Conservation (phyloP, 2,113 vertebrate genomes). For the Brachirus orientalis region DNA sequence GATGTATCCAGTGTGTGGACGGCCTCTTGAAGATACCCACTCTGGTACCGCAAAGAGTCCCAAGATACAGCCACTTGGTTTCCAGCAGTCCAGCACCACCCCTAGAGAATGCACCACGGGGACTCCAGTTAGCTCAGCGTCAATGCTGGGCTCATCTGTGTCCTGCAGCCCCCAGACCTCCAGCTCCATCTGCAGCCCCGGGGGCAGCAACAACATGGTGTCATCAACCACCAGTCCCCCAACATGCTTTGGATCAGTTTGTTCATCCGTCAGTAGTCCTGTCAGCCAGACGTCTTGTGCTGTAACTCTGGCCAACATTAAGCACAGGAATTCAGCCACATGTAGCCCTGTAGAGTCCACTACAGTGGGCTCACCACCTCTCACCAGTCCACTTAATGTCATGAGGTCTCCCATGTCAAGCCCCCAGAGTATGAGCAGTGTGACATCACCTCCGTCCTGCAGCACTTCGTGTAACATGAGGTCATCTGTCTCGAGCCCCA, state of each 20-base stretch:
- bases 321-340: conserved; percentile 86
- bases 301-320: conserved; percentile 83
- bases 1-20: conserved; percentile 87
- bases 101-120: conserved; percentile 83
- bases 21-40: conserved; percentile 81
- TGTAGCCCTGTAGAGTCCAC: conserved; percentile 92
- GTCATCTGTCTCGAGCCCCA: conserved; percentile 93
- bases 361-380: conserved; percentile 91
- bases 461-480: conserved; percentile 85
- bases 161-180: conserved; percentile 88
- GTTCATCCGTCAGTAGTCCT: conserved; percentile 85
- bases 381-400: conserved; percentile 92
- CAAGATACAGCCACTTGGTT: conserved; percentile 81
- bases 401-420: conserved; percentile 97
- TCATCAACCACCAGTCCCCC: conserved; percentile 90
- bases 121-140: conserved; percentile 63
- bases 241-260: conserved; percentile 85
- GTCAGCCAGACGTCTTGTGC: conserved; percentile 85
- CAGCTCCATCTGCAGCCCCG: conserved; percentile 78
- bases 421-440: conserved; percentile 93
- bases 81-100: conserved; percentile 79
- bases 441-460: conserved; percentile 92
- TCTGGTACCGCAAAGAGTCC: conserved; percentile 71
- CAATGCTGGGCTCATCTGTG: conserved; percentile 82
- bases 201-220: conserved; percentile 88